These are phyloP conservation scores for Leptinotarsa haldemani DNA, from an alignment of 2,888 invertebrate species.

Conservation along the genomic window DNA sequence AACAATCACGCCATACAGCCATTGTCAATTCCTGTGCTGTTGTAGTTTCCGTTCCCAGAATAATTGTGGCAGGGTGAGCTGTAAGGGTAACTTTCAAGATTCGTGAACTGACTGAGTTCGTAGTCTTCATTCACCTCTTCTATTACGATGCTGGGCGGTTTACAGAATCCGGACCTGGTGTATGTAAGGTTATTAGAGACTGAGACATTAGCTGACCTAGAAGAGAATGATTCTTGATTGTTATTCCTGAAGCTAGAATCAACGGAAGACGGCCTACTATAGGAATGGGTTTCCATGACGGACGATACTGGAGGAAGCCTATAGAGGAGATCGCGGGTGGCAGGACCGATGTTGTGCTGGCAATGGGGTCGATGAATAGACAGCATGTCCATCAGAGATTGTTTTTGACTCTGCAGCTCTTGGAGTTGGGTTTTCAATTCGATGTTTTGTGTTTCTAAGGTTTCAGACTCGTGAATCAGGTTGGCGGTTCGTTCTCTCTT, in stretches of 20 bases:
- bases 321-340: slow-evolving; percentile 58
- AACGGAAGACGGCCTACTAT: slow-evolving; percentile 59
- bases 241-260: slow-evolving; percentile 52
- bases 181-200: slow-evolving; percentile 50
- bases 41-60: slow-evolving; percentile 69
- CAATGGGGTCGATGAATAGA: slow-evolving; percentile 79
- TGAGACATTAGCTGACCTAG: slow-evolving; percentile 56
- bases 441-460: slow-evolving; percentile 85
- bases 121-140: slow-evolving; percentile 68
- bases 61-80: slow-evolving; percentile 70
- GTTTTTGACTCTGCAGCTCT: slow-evolving; percentile 82
- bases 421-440: slow-evolving; percentile 86
- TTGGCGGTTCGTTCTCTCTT: slow-evolving; percentile 90
- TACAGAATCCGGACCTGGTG: slow-evolving; percentile 45
- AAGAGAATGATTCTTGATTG: slow-evolving; percentile 47
- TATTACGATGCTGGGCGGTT: slow-evolving; percentile 67
- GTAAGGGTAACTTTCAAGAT: slow-evolving; percentile 65
- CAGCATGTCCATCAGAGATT: slow-evolving; percentile 83
- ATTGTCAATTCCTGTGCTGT: slow-evolving; percentile 70
- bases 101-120: slow-evolving; percentile 69
- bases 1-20: slow-evolving; percentile 72
- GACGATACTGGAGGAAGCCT: slow-evolving; percentile 61
- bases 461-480: slow-evolving; percentile 87
- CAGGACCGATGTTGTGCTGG: slow-evolving; percentile 65
- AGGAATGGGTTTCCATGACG: slow-evolving; percentile 62